phyloP scores from a whole-genome alignment of 2,113 vertebrate species.

The Heliornis fulica region DNA sequence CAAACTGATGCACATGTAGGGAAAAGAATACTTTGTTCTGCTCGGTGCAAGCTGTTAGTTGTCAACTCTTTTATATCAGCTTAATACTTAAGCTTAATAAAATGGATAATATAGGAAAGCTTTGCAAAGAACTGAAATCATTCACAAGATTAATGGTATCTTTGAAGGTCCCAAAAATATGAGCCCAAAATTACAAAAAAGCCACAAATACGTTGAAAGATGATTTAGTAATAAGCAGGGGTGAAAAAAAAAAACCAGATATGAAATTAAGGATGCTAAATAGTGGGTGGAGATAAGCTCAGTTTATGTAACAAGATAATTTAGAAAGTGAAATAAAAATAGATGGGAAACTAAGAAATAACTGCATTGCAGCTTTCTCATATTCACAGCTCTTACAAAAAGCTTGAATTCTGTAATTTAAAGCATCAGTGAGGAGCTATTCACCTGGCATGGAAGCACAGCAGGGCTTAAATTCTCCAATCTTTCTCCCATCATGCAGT shows the following conservation, averaged over 20 bases:
- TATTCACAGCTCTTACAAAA: neutral
- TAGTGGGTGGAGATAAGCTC: neutral
- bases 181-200: neutral
- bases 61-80: neutral
- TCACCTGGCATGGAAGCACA: neutral
- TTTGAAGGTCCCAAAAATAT: neutral
- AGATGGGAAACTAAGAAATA: conserved; percentile 15
- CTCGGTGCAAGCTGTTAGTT: neutral
- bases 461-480: neutral
- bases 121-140: neutral
- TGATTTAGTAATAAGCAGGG: neutral
- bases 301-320: conserved; percentile 28
- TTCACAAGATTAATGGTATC: neutral
- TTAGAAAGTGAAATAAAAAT: conserved; percentile 26
- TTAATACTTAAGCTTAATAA: neutral
- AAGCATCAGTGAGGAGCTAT: neutral
- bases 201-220: neutral
- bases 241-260: neutral
- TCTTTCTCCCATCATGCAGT: neutral
- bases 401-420: neutral
- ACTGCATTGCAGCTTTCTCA: conserved; percentile 31
- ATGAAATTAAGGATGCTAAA: neutral
- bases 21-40: neutral
- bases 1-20: neutral
- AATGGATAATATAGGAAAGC: neutral